A percentile compares a stretch with the other conserved stretches of the same genome.
These are phyloP conservation scores for Ceyx erithaca DNA, from an alignment of 2,797 vertebrate species.

Conservation along the genomic window DNA sequence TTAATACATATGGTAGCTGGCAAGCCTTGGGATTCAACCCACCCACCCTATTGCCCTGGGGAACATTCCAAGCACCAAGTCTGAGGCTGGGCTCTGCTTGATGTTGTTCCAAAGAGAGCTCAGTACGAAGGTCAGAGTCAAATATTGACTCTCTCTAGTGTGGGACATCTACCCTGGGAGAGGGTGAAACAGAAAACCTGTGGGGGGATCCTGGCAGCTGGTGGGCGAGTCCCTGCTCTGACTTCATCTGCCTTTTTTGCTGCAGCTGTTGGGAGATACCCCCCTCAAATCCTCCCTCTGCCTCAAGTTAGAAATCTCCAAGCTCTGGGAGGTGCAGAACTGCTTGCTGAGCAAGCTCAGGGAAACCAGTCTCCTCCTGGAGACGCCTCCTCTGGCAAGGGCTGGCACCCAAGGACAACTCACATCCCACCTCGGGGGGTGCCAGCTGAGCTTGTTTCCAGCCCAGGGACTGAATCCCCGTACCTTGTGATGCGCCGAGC, in stretches of 20 bases:
- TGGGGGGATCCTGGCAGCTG: background rate
- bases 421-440: too few relatives aligned
- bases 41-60: background rate
- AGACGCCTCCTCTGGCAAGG: background rate
- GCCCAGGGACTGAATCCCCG: fast-evolving
- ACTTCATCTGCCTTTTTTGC: background rate
- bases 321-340: background rate
- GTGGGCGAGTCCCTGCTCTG: background rate
- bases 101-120: background rate
- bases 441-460: background rate
- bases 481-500: constrained; percentile 97
- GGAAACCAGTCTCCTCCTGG: background rate
- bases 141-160: background rate
- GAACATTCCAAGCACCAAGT: background rate
- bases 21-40: background rate
- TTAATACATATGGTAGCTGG: background rate
- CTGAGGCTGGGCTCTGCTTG: background rate
- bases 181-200: background rate
- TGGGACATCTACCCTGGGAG: background rate
- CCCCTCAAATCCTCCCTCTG: background rate
- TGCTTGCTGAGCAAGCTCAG: background rate
- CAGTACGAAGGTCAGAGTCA: background rate
- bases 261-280: background rate
- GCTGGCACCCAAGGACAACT: background rate
- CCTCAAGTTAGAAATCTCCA: background rate